Percentiles rank a stretch among this genome's conserved stretches.
Evolutionary conservation across 1,140 invertebrate genomes (phyloP).

Genomic region (Kradibia gibbosae): DNA sequence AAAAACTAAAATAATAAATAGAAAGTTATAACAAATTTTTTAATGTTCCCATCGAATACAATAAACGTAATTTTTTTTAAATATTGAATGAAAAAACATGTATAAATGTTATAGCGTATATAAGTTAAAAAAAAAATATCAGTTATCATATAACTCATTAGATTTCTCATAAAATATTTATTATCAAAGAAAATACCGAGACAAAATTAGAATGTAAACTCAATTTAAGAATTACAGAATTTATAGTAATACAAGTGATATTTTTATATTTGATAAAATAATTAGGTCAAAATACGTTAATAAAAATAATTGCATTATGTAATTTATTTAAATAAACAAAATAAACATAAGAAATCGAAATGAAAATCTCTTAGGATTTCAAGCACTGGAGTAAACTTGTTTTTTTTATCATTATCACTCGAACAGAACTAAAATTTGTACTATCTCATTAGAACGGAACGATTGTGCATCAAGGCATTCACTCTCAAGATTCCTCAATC

Average conservation of each 20-base stretch:
- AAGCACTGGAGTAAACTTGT: no score
- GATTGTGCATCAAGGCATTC: conserved; percentile 52
- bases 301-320: not conserved
- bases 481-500: conserved; percentile 43
- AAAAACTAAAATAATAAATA: no score
- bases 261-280: not conserved
- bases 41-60: no score
- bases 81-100: not conserved
- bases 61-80: not conserved
- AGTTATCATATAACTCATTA: not conserved
- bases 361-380: no score
- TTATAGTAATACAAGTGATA: not conserved
- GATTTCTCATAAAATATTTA: conserved; percentile 3
- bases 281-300: not conserved
- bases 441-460: conserved; percentile 23
- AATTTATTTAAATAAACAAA: not conserved
- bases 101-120: not conserved
- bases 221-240: not conserved
- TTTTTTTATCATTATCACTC: no score
- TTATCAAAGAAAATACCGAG: not conserved
- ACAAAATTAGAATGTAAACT: not conserved
- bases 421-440: not conserved
- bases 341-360: no score
- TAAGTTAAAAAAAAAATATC: not conserved
- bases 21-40: no score